These are phyloP conservation scores for Sus scrofa DNA, from an alignment of 2,113 vertebrate genomes.

Conservation along the genomic window T2T-Sscrofa CM000824.6:105856501-105857000, in stretches of 20 bases:
- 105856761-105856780: not conserved
- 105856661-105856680: too few relatives aligned
- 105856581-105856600: not conserved
- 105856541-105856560: conserved; percentile 7
- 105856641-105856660: too few relatives aligned
- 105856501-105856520: not conserved
- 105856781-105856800: not conserved
- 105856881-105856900: conserved; percentile 4
- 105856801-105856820: not conserved
- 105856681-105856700: too few relatives aligned
- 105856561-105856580: not conserved
- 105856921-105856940: conserved; percentile 34
- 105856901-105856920: not conserved
- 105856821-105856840: not conserved
- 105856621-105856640: not conserved
- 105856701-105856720: not conserved
- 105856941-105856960: too few relatives aligned
- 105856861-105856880: conserved; percentile 40
- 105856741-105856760: not conserved
- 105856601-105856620: conserved; percentile 11
- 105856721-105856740: not conserved
- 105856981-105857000: too few relatives aligned
- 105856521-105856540: not conserved
- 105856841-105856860: not conserved
- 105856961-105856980: too few relatives aligned